Evolutionary conservation across 2,113 vertebrate genomes (phyloP).

Genomic region (Calidris pugnax): DNA sequence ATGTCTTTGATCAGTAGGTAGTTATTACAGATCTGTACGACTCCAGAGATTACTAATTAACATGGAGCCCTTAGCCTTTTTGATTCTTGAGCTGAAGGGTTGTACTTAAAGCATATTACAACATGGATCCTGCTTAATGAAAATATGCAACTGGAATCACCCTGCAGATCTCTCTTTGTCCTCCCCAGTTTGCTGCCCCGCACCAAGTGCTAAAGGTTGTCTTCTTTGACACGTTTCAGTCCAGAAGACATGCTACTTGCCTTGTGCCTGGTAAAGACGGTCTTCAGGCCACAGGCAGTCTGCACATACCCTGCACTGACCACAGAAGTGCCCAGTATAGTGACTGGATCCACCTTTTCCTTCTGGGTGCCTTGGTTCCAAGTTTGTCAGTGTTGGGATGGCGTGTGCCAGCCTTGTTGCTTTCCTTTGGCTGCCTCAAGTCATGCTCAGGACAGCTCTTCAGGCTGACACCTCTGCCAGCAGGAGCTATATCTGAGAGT

Average conservation of each 20-base stretch:
- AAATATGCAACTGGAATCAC: neutral
- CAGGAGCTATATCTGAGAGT: neutral
- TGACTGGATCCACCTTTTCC: neutral
- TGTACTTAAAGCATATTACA: neutral
- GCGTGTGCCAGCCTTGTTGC: accelerated
- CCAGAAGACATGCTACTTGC: neutral
- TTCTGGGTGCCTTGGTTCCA: neutral
- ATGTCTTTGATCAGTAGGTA: slow-evolving; percentile 1
- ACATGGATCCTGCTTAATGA: neutral
- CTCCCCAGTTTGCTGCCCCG: neutral
- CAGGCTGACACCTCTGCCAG: neutral
- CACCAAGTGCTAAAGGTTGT: neutral
- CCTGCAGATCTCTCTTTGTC: neutral
- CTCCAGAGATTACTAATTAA: slow-evolving; percentile 8
- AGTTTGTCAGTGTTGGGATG: neutral
- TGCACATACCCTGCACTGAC: neutral
- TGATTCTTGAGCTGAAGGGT: neutral
- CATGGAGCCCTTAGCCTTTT: neutral
- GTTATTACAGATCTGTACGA: neutral
- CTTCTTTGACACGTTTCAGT: neutral
- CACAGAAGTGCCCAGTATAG: neutral
- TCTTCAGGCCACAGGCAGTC: neutral
- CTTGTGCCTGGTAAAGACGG: neutral
- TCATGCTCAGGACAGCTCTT: neutral
- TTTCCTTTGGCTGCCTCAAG: neutral